These are phyloP conservation scores for Limnodromus scolopaceus DNA, from an alignment of 2,797 vertebrate genomes.

Conservation along the genomic window DNA sequence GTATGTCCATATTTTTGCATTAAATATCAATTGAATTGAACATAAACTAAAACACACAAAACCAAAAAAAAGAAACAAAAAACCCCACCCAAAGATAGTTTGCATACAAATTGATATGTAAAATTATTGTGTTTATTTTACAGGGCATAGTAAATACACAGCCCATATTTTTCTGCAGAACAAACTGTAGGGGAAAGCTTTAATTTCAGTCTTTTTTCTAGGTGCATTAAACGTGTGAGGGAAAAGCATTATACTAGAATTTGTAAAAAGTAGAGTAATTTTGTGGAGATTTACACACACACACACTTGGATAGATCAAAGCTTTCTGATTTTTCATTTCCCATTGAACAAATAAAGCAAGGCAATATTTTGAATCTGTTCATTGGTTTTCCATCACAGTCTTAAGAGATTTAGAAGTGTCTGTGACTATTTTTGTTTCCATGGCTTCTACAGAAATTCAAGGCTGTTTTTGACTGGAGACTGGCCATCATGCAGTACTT, in stretches of 20 bases:
- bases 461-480: background rate
- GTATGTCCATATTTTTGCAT: background rate
- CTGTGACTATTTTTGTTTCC: background rate
- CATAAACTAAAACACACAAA: background rate
- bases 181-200: background rate
- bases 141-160: background rate
- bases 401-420: background rate
- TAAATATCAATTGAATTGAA: background rate
- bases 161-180: background rate
- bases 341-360: background rate
- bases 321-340: background rate
- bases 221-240: background rate
- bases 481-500: background rate
- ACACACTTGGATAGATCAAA: background rate
- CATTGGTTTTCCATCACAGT: background rate
- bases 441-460: background rate
- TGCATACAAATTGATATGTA: background rate
- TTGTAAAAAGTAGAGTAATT: background rate
- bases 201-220: background rate
- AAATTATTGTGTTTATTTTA: background rate
- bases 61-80: background rate
- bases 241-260: background rate
- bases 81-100: rapidly evolving
- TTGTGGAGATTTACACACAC: background rate
- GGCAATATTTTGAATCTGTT: background rate